Evolutionary conservation across 64 coral and sea anemone genomes (phyloP).

Genomic region (Anthopleura sola): DNA sequence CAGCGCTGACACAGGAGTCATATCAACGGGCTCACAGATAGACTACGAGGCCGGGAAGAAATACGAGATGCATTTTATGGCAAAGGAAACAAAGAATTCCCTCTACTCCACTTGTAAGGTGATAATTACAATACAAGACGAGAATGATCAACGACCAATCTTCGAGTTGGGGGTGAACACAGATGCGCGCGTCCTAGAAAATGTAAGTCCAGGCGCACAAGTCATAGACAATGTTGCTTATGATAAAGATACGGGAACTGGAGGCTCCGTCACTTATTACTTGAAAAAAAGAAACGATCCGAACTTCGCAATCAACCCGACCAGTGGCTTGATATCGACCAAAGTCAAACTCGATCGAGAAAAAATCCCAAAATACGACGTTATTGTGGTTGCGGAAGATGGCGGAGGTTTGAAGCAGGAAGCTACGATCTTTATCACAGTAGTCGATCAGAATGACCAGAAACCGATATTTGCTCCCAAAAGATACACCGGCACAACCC

Average conservation of each 20-base stretch:
- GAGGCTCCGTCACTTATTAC: constrained; percentile 17
- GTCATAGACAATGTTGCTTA: constrained; percentile 26
- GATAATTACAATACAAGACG: constrained; percentile 33
- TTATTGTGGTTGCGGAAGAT: constrained; percentile 59
- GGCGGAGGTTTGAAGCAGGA: constrained; percentile 38
- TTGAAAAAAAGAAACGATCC: neutral
- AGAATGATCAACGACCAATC: constrained; percentile 36
- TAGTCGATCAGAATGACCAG: constrained; percentile 64
- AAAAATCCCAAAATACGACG: neutral
- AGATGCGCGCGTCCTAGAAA: constrained; percentile 27
- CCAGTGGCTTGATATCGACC: constrained; percentile 60
- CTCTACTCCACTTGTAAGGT: constrained; percentile 32
- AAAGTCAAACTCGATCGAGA: constrained; percentile 55
- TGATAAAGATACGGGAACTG: constrained; percentile 28
- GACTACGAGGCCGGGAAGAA: neutral
- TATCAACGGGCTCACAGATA: constrained; percentile 6
- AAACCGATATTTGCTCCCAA: constrained; percentile 23
- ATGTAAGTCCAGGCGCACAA: neutral
- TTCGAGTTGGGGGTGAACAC: constrained; percentile 14
- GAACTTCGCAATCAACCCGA: constrained; percentile 54
- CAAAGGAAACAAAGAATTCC: constrained; percentile 4
- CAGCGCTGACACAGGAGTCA: constrained; percentile 4
- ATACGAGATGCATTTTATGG: constrained; percentile 48
- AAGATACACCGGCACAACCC: neutral
- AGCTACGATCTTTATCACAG: neutral